Percentiles rank a stretch among this genome's conserved stretches.
Evolutionary conservation across 2,888 invertebrate genomes (phyloP).

Genomic region (Onchidella celtica): DNA sequence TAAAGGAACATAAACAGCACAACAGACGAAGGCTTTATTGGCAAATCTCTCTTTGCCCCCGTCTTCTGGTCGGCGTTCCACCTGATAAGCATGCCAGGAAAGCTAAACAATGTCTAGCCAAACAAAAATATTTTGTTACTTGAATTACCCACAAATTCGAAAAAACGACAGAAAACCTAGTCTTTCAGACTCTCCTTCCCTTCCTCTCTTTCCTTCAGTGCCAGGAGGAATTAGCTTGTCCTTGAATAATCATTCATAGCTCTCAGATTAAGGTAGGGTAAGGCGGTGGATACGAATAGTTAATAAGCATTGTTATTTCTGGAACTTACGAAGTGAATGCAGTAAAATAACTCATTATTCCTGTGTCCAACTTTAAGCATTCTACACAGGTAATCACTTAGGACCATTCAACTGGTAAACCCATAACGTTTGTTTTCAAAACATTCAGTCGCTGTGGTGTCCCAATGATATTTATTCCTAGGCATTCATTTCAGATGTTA

Average conservation of each 20-base stretch:
- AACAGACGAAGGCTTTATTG: not conserved
- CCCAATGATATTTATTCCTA: too few species aligned
- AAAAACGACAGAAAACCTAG: not conserved
- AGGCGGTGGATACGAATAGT: not conserved
- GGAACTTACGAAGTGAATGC: not conserved
- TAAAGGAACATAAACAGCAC: not conserved
- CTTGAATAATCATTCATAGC: not conserved
- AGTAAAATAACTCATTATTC: too few species aligned
- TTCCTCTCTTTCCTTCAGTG: not conserved
- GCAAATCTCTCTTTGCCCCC: not conserved
- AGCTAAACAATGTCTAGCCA: slow-evolving; percentile 36
- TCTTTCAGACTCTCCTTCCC: not conserved
- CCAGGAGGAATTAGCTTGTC: not conserved
- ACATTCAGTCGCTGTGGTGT: too few species aligned
- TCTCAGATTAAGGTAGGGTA: not conserved
- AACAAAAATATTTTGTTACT: slow-evolving; percentile 36
- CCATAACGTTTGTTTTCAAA: too few species aligned
- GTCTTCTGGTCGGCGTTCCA: not conserved
- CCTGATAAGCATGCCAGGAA: slow-evolving; percentile 26
- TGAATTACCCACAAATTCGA: slow-evolving; percentile 8
- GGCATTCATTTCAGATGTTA: too few species aligned
- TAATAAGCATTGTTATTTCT: not conserved
- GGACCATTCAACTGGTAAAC: too few species aligned
- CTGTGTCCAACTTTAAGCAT: too few species aligned
- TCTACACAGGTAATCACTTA: too few species aligned